Percentiles rank a stretch among this genome's conserved stretches.
These are phyloP conservation scores for Crotalus helleri DNA, from an alignment of 2,113 vertebrate genomes.

Conservation along the genomic window DNA sequence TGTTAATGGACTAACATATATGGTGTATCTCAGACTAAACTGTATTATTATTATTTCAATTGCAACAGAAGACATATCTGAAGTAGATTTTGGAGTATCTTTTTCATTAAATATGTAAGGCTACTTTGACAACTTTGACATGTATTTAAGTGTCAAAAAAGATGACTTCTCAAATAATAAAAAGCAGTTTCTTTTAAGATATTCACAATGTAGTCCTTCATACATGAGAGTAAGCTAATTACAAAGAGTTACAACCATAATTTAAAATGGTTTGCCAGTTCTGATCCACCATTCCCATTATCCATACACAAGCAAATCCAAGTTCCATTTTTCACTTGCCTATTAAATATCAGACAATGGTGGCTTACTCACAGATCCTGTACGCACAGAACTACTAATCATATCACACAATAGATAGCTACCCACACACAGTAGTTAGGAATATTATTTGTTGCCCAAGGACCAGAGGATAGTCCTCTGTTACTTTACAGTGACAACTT, in stretches of 20 bases:
- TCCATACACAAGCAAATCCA: neutral
- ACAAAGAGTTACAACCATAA: neutral
- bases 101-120: neutral
- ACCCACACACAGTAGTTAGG: conserved; percentile 46
- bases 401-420: conserved; percentile 35
- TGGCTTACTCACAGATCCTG: conserved; percentile 35
- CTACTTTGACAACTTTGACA: neutral
- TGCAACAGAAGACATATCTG: neutral
- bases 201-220: neutral
- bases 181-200: neutral
- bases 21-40: conserved; percentile 23
- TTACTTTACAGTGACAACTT: conserved; percentile 48
- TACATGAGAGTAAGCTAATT: neutral
- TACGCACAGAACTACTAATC: conserved; percentile 38
- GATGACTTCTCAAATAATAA: neutral
- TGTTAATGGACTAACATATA: conserved; percentile 27
- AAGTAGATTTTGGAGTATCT: conserved; percentile 29
- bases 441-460: conserved; percentile 48
- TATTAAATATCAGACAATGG: neutral
- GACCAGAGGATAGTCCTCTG: conserved; percentile 51
- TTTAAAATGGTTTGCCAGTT: neutral
- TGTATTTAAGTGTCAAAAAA: conserved; percentile 20
- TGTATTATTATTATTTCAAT: conserved; percentile 41
- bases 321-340: neutral
- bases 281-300: neutral